Base-by-base conservation (phyloP, 1,140 invertebrate genomes). In the Cotesia chilonis region DNA sequence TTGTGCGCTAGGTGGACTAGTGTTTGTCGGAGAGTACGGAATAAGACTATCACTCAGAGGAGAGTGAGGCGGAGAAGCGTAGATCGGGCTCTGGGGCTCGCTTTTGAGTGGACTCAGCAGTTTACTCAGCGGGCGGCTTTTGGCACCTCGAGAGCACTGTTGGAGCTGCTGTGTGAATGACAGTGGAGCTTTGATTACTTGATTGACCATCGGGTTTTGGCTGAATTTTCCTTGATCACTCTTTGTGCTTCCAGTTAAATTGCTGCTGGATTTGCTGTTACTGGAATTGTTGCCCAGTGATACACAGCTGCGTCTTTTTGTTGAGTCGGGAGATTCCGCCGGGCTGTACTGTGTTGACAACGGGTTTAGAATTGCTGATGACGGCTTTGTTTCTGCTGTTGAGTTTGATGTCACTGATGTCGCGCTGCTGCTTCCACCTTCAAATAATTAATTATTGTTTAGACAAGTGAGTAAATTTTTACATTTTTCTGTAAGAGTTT, bases 131-230 rank as follows among this genome's bases (percentile, higher is more conserved):
- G 90, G 89, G 55, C 90, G 85, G 59, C 87, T 90, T 72, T 90
- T 90, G 2, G 87, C 88, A 57, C 88, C 89, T 68, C 88, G 84
- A 41, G 88, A 87, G 78, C 90, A 90, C 75, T 91, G 90, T 71
- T 95, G 93, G 10, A 95, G 82, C 84, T 94, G 93, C 82, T 94
- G 93, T 3, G 93, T 94, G 79, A 94, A 94, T 9, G 92, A 89
- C 74, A 91, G 85, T 6, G 89, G 88, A 38, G 83, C 80, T 80
- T 85, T 84, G 65, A 85, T 84, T 64, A 85, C 82, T 79, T 87
- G 84, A 75, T 82, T 86, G 68, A 83, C 82, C 80, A 83, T 82
- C 7, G 82, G 83, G 65, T 84, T 87, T 82, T 79, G 87, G 84
- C 83, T 84, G 69, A 87, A 85, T 81, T 87, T 87, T 75, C 90